Base-by-base conservation (phyloP, 2,797 vertebrate species). In the Danio choprae region DNA sequence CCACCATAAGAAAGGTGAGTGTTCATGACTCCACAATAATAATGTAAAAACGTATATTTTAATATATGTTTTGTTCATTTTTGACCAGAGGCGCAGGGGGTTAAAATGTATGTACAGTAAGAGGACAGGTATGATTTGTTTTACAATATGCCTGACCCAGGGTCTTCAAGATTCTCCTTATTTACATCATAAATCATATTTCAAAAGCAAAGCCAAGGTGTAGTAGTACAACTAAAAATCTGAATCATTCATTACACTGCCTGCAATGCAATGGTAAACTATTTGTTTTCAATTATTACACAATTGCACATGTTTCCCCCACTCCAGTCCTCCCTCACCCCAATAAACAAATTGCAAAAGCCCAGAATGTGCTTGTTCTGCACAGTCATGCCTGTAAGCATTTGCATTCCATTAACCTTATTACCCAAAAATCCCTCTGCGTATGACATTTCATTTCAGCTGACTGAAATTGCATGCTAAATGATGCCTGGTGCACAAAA, bases 371-470 rank as follows among this genome's bases (percentile, higher is more conserved):
- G 65, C 67, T 76, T 69, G 77, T 70, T 68, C 48, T 50, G 50
- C 59, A 72, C 18, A 60, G 29, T 68, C 72, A 80, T 62, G 64
- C 41, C 76, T 73, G 77, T 82, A 65, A 70, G 79, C 73, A 79
- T 71, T 81, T 83, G 78, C 70, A 62, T 75, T 84, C 85, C 51
- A 83, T 87, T 82, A 82, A 79, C 70, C 75, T 51, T 82, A 55
- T 83, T 81, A 75, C 71, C 38, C 73, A 60, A 74, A 60, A 81
- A 74, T 81, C 48, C 60, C 67, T 80, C 74, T 22, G 46, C 44
- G 74, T 69, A 56, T 81, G 71, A 58, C 78, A 83, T 81, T 85
- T 75, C 65, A 84, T 83, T 82, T 79, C 59, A 55, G 48, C 18
- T 48, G 62, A 58, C 64, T 40, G 43, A 63, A 74, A 74, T 78